Percentiles rank a stretch among this genome's conserved stretches.
phyloP scores from a whole-genome alignment of 2,113 vertebrate genomes.

The Panurus biarmicus region DNA sequence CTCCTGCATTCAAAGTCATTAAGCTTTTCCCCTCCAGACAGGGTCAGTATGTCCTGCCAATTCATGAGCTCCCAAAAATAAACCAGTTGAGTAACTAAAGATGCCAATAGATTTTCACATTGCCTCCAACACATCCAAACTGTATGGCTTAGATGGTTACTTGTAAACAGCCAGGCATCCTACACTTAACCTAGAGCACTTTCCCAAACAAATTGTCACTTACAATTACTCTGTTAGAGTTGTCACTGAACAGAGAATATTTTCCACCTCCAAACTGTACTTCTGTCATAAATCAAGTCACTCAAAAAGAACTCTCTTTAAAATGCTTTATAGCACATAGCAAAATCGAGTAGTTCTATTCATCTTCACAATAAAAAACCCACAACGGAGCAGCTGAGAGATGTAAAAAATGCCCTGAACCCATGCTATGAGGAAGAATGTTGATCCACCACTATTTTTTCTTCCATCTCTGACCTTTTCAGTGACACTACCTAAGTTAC shows the following conservation, averaged over 20 bases:
- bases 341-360: neutral
- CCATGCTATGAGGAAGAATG: neutral
- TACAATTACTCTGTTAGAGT: neutral
- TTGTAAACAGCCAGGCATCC: slow-evolving; percentile 15
- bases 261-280: neutral
- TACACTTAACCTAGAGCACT: neutral
- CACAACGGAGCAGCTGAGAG: neutral
- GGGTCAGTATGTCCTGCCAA: slow-evolving; percentile 51
- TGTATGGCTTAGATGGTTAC: neutral
- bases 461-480: neutral
- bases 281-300: neutral
- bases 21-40: neutral
- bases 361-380: neutral
- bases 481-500: neutral
- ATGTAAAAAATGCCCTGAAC: neutral
- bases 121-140: neutral
- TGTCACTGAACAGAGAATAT: neutral
- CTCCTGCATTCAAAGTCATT: neutral
- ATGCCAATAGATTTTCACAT: slow-evolving; percentile 43
- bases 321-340: neutral
- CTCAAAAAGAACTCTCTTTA: neutral
- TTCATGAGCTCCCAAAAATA: slow-evolving; percentile 52
- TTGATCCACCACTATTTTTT: neutral
- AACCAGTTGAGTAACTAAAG: slow-evolving; percentile 47
- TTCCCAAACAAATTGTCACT: neutral